Conservation (phyloP, 2,888 invertebrate species). For the Hydrotaea diabolus region DNA sequence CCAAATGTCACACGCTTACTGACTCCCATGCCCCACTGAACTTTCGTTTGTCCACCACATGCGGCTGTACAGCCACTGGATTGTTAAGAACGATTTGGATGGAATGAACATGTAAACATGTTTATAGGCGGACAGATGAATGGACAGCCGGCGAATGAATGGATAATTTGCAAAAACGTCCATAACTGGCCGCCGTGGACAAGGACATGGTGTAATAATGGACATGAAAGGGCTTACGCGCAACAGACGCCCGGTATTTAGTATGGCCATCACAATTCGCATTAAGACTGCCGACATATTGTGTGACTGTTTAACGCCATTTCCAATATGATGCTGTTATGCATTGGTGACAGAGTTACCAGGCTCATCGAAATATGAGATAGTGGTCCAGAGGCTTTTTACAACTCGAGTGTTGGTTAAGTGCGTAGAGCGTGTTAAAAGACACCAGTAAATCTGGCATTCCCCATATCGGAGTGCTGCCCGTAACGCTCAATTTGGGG, state of each 20-base stretch:
- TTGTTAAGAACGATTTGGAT: not conserved
- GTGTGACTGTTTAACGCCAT: not conserved
- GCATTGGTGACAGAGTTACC: not conserved
- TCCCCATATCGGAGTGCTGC: no score
- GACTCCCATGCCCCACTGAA: not conserved
- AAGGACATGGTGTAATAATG: not conserved
- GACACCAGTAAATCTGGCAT: no score
- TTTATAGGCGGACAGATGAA: not conserved
- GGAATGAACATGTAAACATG: conserved; percentile 4
- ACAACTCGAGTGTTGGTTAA: no score
- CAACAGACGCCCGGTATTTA: not conserved
- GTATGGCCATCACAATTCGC: not conserved
- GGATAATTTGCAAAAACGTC: not conserved
- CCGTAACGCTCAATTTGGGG: no score
- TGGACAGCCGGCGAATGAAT: not conserved
- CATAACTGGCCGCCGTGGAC: not conserved
- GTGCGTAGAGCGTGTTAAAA: no score
- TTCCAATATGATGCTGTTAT: conserved; percentile 1
- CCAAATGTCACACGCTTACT: conserved; percentile 16
- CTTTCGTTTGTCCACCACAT: not conserved
- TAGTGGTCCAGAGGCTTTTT: no score
- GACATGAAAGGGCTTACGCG: not conserved
- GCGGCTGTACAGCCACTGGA: not conserved
- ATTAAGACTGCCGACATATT: not conserved
- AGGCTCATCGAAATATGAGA: not conserved